phyloP scores from a whole-genome alignment of 2,888 invertebrate genomes.

The Habroteleia sp. region DNA sequence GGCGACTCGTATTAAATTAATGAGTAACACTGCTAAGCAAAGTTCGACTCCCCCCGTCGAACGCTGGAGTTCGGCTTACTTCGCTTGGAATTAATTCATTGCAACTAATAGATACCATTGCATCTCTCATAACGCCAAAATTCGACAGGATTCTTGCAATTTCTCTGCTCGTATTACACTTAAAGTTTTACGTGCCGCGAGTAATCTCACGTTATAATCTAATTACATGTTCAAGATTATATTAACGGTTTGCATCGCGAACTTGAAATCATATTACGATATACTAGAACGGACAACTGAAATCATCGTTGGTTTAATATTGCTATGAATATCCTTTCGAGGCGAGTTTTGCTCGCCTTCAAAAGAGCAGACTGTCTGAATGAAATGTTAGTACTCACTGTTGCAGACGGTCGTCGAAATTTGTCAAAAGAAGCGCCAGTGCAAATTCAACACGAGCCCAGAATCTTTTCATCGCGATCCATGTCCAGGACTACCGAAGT shows the following conservation, averaged over 20 bases:
- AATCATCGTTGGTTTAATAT: constrained; percentile 35
- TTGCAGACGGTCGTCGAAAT: constrained; percentile 96
- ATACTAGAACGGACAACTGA: neutral
- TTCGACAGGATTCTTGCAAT: constrained; percentile 46
- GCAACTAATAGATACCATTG: constrained; percentile 52
- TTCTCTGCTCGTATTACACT: constrained; percentile 6
- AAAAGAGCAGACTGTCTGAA: constrained; percentile 81
- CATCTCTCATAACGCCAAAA: constrained; percentile 54
- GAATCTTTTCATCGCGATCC: constrained; percentile 94
- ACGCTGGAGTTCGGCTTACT: constrained; percentile 35
- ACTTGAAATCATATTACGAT: neutral
- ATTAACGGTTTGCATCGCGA: constrained; percentile 7
- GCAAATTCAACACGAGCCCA: constrained; percentile 94
- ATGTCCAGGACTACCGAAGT: constrained; percentile 94
- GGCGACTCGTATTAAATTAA: constrained; percentile 65
- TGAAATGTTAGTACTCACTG: constrained; percentile 89
- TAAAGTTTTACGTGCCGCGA: constrained; percentile 15
- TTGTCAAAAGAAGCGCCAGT: constrained; percentile 95
- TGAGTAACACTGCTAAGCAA: constrained; percentile 58
- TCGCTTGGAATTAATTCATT: constrained; percentile 55
- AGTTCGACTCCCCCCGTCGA: constrained; percentile 34
- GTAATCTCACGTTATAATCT: constrained; percentile 36
- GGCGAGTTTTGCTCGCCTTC: constrained; percentile 5
- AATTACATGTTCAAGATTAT: constrained; percentile 35
- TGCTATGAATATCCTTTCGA: constrained; percentile 12